Evolutionary conservation across 2,113 vertebrate species (phyloP).

Genomic region (Climacteris rufus): DNA sequence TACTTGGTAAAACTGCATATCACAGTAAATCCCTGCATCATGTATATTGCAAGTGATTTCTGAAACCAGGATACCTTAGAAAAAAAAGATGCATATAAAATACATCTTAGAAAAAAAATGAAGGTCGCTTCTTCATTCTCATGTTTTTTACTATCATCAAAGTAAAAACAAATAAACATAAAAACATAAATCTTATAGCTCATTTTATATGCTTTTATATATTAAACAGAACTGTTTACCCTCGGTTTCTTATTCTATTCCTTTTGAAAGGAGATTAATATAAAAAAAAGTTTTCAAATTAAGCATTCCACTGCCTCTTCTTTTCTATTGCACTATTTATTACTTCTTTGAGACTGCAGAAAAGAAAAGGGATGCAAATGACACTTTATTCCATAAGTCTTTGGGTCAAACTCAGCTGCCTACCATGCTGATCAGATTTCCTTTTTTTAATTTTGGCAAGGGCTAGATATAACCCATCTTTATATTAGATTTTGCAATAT

Average conservation of each 20-base stretch:
- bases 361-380: conserved; percentile 14
- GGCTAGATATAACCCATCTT: neutral
- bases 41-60: conserved; percentile 10
- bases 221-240: neutral
- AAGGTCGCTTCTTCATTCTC: neutral
- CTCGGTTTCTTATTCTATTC: neutral
- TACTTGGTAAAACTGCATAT: neutral
- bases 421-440: neutral
- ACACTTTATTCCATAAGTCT: neutral
- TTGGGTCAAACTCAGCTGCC: neutral
- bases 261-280: conserved; percentile 18
- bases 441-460: conserved; percentile 16
- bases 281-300: conserved; percentile 3
- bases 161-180: neutral
- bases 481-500: conserved; percentile 38
- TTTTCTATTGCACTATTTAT: conserved; percentile 1
- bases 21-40: neutral
- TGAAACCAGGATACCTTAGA: neutral
- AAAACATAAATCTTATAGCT: neutral
- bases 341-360: neutral
- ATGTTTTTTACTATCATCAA: neutral
- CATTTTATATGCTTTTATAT: conserved; percentile 11
- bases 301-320: neutral
- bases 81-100: neutral
- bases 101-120: neutral